Conservation (phyloP, 1,140 invertebrate genomes). For the Drosophila auraria region DNA sequence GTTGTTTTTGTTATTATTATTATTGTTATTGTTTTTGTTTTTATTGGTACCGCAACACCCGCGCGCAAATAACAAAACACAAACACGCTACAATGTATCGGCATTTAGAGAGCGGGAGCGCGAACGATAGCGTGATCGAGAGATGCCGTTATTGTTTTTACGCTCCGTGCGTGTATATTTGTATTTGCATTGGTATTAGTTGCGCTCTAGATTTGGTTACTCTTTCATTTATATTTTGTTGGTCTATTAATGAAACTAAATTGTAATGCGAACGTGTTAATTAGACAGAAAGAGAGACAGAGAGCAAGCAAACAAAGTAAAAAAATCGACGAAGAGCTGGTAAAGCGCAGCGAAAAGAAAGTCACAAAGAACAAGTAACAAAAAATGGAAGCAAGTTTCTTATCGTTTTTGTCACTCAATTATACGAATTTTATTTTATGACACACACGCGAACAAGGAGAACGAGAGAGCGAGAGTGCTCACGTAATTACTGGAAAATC, state of each 20-base stretch:
- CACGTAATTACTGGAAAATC: conserved; percentile 55
- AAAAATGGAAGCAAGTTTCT: conserved; percentile 48
- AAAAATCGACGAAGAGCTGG: conserved; percentile 14
- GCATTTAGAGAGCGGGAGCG: conserved; percentile 38
- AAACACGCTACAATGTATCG: conserved; percentile 58
- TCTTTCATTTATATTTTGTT: conserved; percentile 33
- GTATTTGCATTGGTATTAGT: conserved; percentile 5
- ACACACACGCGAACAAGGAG: not conserved
- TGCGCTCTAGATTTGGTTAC: conserved; percentile 54
- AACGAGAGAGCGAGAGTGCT: conserved; percentile 19
- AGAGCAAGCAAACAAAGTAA: conserved; percentile 15
- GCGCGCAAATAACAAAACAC: conserved; percentile 76
- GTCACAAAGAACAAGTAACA: conserved; percentile 49
- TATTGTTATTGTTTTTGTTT: conserved; percentile 21
- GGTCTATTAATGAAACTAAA: conserved; percentile 73
- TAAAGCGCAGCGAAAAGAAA: conserved; percentile 43
- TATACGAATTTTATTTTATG: conserved; percentile 59
- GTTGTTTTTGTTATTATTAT: conserved; percentile 23
- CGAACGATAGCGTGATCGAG: conserved; percentile 1
- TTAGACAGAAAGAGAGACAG: conserved; percentile 37
- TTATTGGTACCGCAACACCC: conserved; percentile 52
- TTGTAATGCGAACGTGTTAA: conserved; percentile 74
- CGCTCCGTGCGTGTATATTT: conserved; percentile 43
- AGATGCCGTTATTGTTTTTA: conserved; percentile 62
- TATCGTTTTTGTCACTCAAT: conserved; percentile 70